Evolutionary conservation across 92 coral and sea anemone species (phyloP), one percentile per base, ranked within the genome.

Genomic region (Porites divaricata): DNA sequence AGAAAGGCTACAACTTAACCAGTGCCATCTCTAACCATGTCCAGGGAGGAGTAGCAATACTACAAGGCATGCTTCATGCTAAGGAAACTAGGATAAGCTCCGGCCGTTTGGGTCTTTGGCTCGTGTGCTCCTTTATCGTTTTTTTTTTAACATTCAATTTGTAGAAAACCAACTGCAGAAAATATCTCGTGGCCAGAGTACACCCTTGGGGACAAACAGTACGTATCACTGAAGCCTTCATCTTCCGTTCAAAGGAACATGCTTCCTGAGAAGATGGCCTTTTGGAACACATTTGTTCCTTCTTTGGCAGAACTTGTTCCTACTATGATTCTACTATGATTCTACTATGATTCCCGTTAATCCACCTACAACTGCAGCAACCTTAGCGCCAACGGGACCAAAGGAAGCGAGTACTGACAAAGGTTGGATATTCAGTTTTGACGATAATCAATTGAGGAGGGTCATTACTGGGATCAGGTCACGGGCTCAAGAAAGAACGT

Each of bases 261-360:
- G 87, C 87, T 74, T 41, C 87, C 81, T 7, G 81, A 83, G 35
- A 75, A 75, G 68, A 83, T 83, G 81, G 87, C 87, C 23, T 83
- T 74, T 21, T 83, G 87, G 87, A 83, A 83, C 67, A 41, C 51
- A 14, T 22, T 74, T 19, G 53, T 83, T 9, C 81, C 87, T 8
- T 1, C 48, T 15, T 81, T 81, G 48, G 41, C 78, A 22, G 70
- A 71, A 68, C 64, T 12, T 9, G 19, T 25, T 6, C 68, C 71
- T n/a, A 45, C 61, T 5, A 4, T n/a, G n/a, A n/a, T n/a, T n/a
- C n/a, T n/a, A n/a, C n/a, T n/a, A n/a, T n/a, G n/a, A n/a, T n/a
- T n/a, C n/a, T n/a, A n/a, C n/a, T n/a, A n/a, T 12, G 78, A 12
- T 2, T 20, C 78, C 85, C 2, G 49, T 41, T 14, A 10, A 1